Evolutionary conservation across 2,888 invertebrate species (phyloP).

Genomic region (Daptonema setosum): DNA sequence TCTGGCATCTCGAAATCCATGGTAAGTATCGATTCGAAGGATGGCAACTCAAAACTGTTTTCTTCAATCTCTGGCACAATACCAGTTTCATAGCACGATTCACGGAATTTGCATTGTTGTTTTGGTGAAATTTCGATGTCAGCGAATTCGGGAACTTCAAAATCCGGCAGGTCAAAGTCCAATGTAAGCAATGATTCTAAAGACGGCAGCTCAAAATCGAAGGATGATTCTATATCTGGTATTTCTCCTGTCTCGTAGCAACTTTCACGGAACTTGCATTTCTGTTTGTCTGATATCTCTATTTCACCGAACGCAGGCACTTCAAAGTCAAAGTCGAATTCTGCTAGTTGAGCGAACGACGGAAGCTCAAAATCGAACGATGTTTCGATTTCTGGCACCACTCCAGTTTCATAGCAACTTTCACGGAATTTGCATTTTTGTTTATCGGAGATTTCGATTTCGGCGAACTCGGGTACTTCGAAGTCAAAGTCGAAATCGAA

Average conservation of each 20-base stretch:
- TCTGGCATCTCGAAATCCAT: constrained; percentile 7
- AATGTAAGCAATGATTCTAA: no score
- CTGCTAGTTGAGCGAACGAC: no score
- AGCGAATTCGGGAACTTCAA: not conserved
- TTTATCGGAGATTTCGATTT: not conserved
- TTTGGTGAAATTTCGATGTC: constrained; percentile 8
- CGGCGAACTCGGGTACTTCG: not conserved
- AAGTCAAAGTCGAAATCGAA: not conserved
- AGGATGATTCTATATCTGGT: not conserved
- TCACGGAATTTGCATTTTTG: constrained; percentile 19
- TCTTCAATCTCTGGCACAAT: constrained; percentile 9
- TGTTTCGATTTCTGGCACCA: not conserved
- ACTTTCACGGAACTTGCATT: constrained; percentile 18
- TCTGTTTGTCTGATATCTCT: constrained; percentile 6
- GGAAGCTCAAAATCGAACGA: no score
- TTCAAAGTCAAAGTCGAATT: not conserved
- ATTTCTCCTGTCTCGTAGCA: constrained; percentile 17
- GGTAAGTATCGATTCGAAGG: constrained; percentile 15
- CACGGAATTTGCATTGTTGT: constrained; percentile 20
- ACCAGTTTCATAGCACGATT: constrained; percentile 18
- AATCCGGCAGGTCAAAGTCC: not conserved
- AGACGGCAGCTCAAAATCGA: not conserved
- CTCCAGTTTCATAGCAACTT: constrained; percentile 18
- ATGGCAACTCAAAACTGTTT: not conserved
- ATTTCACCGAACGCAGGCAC: not conserved